A percentile compares a stretch with the other conserved stretches of the same genome.
phyloP scores from a whole-genome alignment of 2,888 invertebrate species.

The Agonopterix subpropinquella region DNA sequence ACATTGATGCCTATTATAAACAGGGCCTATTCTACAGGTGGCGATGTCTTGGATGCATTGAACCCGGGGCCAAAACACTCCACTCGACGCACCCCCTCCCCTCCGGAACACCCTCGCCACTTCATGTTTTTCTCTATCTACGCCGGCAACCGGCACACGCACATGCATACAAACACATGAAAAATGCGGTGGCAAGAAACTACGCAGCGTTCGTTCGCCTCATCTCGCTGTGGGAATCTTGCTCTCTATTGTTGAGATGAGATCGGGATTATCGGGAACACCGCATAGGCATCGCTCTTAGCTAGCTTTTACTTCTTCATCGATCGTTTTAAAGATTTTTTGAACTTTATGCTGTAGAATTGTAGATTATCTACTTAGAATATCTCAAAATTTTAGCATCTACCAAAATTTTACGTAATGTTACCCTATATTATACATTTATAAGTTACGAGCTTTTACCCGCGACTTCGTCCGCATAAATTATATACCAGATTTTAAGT shows the following conservation, averaged over 20 bases:
- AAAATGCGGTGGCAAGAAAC: conserved; percentile 44
- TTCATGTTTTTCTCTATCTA: conserved; percentile 42
- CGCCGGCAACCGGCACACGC: conserved; percentile 26
- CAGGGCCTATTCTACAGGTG: conserved; percentile 32
- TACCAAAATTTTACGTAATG: too few species aligned
- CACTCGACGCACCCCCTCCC: conserved; percentile 26
- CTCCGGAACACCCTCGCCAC: conserved; percentile 38
- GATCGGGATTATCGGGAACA: conserved; percentile 23
- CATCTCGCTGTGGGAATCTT: conserved; percentile 35
- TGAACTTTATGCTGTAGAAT: too few species aligned
- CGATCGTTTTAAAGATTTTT: too few species aligned
- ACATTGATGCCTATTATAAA: too few species aligned
- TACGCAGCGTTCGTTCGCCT: conserved; percentile 48
- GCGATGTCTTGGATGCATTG: conserved; percentile 40
- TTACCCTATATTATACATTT: too few species aligned
- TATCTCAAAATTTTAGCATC: too few species aligned
- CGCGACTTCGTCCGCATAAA: too few species aligned
- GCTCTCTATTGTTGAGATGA: conserved; percentile 30
- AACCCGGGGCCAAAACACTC: conserved; percentile 50
- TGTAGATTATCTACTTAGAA: too few species aligned
- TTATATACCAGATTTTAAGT: too few species aligned
- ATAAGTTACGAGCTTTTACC: too few species aligned
- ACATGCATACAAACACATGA: conserved; percentile 31
- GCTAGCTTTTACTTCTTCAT: too few species aligned
- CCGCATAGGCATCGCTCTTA: background rate